Evolutionary conservation across 2,113 vertebrate genomes (phyloP).

Genomic region (Chaetops frenatus): DNA sequence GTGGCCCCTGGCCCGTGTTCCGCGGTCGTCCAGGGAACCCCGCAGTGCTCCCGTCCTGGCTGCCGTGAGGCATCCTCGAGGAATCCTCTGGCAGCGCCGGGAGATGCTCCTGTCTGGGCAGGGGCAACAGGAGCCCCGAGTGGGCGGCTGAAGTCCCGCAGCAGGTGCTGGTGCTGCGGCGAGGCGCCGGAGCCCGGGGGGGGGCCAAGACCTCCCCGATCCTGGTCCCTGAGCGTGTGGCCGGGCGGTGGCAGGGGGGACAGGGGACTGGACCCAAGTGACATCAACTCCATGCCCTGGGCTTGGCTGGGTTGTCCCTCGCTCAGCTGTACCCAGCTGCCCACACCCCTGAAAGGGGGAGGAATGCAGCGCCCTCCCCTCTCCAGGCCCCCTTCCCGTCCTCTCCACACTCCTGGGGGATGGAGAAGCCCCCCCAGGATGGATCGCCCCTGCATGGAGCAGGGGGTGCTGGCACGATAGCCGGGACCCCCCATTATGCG

Average conservation of each 20-base stretch:
- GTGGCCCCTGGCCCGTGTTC: not conserved
- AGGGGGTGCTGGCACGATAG: not conserved
- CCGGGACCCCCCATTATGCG: not conserved
- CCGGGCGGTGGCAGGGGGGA: not conserved
- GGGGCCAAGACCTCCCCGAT: not conserved
- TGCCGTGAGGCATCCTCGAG: not conserved
- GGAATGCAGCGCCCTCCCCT: not conserved
- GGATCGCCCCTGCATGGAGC: not conserved
- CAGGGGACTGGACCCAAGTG: fast-evolving
- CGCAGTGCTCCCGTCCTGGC: not conserved
- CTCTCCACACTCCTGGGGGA: not conserved
- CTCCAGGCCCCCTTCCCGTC: not conserved
- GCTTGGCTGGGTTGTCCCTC: not conserved
- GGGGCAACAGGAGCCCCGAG: not conserved
- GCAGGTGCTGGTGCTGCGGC: not conserved
- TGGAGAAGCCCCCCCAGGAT: not conserved
- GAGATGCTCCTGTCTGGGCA: not conserved
- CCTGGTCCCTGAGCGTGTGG: not conserved
- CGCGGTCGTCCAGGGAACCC: fast-evolving
- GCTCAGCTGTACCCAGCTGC: not conserved
- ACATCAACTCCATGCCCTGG: fast-evolving
- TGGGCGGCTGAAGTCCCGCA: not conserved
- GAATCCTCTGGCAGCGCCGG: not conserved
- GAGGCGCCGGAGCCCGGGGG: fast-evolving
- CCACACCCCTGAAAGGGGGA: not conserved